Evolutionary conservation across 2,113 vertebrate species (phyloP).

Genomic region (Osmerus mordax): DNA sequence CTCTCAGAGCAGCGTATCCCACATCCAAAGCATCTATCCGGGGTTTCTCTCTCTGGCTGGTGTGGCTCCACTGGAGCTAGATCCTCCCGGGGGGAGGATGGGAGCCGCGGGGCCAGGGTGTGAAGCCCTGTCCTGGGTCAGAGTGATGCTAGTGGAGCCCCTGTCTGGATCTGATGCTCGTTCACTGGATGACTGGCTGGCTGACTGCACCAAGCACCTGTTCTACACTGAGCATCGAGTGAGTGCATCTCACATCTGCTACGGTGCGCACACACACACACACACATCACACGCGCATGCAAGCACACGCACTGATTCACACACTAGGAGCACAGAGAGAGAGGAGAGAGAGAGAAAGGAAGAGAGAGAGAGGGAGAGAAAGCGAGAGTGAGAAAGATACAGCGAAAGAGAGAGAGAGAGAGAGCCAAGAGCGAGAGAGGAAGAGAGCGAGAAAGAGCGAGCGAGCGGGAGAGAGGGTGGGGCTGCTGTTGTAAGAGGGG

Average conservation of each 20-base stretch:
- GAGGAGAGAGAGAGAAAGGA: background rate
- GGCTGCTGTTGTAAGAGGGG: background rate
- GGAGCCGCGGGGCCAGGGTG: background rate
- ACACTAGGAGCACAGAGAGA: background rate
- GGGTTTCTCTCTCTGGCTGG: background rate
- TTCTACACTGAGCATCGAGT: conserved; percentile 43
- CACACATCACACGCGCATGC: background rate
- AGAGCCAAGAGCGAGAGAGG: conserved; percentile 23
- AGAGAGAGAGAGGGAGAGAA: background rate
- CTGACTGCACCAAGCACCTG: conserved; percentile 58
- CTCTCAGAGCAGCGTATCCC: conserved; percentile 31
- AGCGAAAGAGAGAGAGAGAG: background rate
- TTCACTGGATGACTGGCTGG: conserved; percentile 8
- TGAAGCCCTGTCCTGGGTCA: conserved; percentile 2
- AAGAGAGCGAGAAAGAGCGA: conserved; percentile 9
- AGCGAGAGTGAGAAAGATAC: background rate
- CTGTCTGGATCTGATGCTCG: conserved; percentile 21
- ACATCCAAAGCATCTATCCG: conserved; percentile 13
- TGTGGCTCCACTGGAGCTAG: background rate
- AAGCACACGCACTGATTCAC: background rate
- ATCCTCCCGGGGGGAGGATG: background rate
- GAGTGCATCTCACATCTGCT: conserved; percentile 37
- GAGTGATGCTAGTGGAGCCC: background rate
- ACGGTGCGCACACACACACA: background rate
- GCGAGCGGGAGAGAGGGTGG: background rate